These are phyloP conservation scores for Dromococcyx pavoninus DNA, from an alignment of 2,797 vertebrate species.

Conservation along the genomic window DNA sequence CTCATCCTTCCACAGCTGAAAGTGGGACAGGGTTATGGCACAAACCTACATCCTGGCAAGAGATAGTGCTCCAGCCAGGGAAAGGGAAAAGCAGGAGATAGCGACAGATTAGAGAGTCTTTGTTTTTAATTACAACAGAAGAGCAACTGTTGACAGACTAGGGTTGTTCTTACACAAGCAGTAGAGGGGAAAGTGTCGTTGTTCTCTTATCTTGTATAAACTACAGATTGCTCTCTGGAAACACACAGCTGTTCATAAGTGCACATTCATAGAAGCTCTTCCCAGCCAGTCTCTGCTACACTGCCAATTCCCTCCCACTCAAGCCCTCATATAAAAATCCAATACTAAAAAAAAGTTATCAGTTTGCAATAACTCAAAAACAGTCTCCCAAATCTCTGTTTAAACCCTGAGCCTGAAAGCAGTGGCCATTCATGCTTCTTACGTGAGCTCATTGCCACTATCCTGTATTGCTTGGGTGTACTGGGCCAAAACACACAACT, in stretches of 20 bases:
- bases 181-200: background rate
- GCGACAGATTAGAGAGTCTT: background rate
- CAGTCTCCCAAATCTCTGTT: background rate
- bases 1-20: background rate
- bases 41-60: background rate
- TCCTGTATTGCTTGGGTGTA: fast-evolving
- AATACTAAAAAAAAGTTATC: background rate
- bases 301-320: background rate
- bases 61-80: background rate
- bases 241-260: background rate
- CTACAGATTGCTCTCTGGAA: conserved; percentile 22
- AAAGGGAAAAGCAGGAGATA: conserved; percentile 21
- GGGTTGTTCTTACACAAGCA: conserved; percentile 22
- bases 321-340: background rate
- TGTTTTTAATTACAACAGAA: conserved; percentile 7
- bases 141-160: conserved; percentile 12
- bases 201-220: conserved; percentile 53
- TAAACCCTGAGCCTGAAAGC: background rate
- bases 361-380: background rate
- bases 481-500: too few relatives aligned
- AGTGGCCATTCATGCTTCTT: background rate
- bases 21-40: background rate
- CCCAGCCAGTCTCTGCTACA: background rate
- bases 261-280: background rate
- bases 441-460: fast-evolving